Base-by-base conservation (phyloP, 2,888 invertebrate species). In the Drosophila paranaensis region DNA sequence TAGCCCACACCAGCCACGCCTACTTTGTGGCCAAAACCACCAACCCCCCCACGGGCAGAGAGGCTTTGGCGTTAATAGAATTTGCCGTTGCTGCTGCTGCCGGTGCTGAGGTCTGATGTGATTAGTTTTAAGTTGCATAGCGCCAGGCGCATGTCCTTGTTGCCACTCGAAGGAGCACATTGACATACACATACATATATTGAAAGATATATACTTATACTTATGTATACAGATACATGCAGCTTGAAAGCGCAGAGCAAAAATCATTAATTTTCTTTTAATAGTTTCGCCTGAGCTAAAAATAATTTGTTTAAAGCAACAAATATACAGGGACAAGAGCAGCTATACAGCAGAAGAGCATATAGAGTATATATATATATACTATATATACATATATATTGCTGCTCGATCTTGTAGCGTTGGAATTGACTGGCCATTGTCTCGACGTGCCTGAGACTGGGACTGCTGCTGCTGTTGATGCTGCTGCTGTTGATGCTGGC, bases 221-320 rank as follows among this genome's bases (percentile, higher is more conserved):
- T 4, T 30, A 30, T 30, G 3, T 30, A 30, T 30, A 30, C 6
- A 30, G 5, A 30, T 33, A 53, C 48, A 60, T 72, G 63, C 74
- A 71, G 60, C 57, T 58, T 67, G 66, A 72, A 69, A 69, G 61
- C 63, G 68, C 62, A 69, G 66, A 71, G 81, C 72, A 71, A 86
- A 83, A 77, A 66, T 76, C 86, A 86, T 83, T 73, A 86, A 73
- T 79, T 81, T 83, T 67, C 81, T 86, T 79, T 86, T 82, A 86
- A 86, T 83, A 86, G 70, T 74, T 74, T 58, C 58, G 69, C 62
- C 60, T 27, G 37, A n/a, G 80, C 87, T 87, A 87, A 80, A 84
- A 87, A 87, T 84, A 87, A 60, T 72, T 81, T 79, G 74, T 74
- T 80, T 88, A 88, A 84, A 79, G 51, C 79, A 80, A 72, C 74